A percentile compares a stretch with the other conserved stretches of the same genome.
Evolutionary conservation across 2,113 vertebrate genomes (phyloP).

Genomic region (Cyphomyrus plagiostoma): DNA sequence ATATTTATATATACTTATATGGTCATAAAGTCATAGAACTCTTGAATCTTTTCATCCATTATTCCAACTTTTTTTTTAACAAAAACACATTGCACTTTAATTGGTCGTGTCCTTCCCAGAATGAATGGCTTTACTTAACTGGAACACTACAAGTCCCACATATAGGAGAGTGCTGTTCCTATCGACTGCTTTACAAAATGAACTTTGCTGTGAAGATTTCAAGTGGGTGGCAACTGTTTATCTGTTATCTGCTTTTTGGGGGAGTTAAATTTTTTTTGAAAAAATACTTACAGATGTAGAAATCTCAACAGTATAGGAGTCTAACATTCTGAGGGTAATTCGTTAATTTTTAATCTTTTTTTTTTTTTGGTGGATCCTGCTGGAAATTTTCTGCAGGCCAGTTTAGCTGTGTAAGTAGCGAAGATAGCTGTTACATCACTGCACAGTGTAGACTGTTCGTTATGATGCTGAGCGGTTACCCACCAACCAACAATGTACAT

Average conservation of each 20-base stretch:
- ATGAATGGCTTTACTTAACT: not conserved
- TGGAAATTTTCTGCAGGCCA: not conserved
- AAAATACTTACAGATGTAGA: not conserved
- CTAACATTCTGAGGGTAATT: not conserved
- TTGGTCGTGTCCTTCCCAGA: not conserved
- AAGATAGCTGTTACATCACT: not conserved
- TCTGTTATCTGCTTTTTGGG: not conserved
- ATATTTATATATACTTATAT: not conserved
- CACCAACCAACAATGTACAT: not conserved
- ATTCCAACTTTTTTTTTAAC: not conserved
- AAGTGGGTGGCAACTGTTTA: not conserved
- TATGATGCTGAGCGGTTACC: not conserved
- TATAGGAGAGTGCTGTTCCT: not conserved
- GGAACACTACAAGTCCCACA: not conserved
- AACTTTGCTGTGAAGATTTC: constrained; percentile 1
- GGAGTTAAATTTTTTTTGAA: not conserved
- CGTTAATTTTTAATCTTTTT: not conserved
- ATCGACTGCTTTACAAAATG: not conserved
- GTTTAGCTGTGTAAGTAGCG: not conserved
- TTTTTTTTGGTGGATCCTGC: not conserved
- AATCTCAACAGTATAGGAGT: not conserved
- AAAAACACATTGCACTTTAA: not conserved
- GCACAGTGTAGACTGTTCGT: not conserved
- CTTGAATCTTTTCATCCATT: not conserved
- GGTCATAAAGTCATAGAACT: not conserved